Percentiles rank a stretch among this genome's conserved stretches.
Conservation (phyloP, 2,888 invertebrate species). For the Tubulanus polymorphus region DNA sequence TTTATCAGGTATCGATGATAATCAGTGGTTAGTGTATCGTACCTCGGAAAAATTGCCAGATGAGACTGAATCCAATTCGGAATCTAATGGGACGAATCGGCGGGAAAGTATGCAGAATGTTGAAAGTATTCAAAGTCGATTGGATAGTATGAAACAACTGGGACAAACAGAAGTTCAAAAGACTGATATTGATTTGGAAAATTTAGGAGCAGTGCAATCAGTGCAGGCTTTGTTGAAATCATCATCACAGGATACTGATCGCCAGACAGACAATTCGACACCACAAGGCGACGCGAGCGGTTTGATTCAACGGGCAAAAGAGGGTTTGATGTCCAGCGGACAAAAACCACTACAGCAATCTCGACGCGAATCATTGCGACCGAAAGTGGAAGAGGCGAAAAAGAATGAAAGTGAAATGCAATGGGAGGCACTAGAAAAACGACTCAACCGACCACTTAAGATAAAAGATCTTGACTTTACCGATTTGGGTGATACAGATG, state of each 20-base stretch:
- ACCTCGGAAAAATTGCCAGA: slow-evolving; percentile 41
- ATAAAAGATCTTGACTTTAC: slow-evolving; percentile 94
- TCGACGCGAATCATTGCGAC: slow-evolving; percentile 21
- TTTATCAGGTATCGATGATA: slow-evolving; percentile 30
- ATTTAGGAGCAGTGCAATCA: background rate
- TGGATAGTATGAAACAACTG: background rate
- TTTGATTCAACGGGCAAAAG: slow-evolving; percentile 88
- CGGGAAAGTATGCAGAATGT: slow-evolving; percentile 7
- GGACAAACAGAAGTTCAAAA: background rate
- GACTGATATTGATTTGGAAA: background rate
- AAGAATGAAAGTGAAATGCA: slow-evolving; percentile 90
- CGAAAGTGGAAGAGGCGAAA: slow-evolving; percentile 58
- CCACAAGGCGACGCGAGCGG: slow-evolving; percentile 68
- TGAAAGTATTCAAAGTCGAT: background rate
- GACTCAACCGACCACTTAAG: slow-evolving; percentile 61
- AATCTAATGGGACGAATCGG: too few relatives aligned
- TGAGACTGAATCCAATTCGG: slow-evolving; percentile 18
- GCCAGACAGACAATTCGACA: background rate
- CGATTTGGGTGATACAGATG: slow-evolving; percentile 83
- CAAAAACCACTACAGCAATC: slow-evolving; percentile 68
- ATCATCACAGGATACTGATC: background rate
- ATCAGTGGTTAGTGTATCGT: slow-evolving; percentile 52
- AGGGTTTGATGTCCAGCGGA: slow-evolving; percentile 81
- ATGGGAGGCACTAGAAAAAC: slow-evolving; percentile 77
- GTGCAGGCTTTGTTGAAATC: background rate